Evolutionary conservation across 37 sponge, comb jelly and placozoan genomes (phyloP), one percentile per base, ranked within the genome.

Genomic region (Geodia barretti): DNA sequence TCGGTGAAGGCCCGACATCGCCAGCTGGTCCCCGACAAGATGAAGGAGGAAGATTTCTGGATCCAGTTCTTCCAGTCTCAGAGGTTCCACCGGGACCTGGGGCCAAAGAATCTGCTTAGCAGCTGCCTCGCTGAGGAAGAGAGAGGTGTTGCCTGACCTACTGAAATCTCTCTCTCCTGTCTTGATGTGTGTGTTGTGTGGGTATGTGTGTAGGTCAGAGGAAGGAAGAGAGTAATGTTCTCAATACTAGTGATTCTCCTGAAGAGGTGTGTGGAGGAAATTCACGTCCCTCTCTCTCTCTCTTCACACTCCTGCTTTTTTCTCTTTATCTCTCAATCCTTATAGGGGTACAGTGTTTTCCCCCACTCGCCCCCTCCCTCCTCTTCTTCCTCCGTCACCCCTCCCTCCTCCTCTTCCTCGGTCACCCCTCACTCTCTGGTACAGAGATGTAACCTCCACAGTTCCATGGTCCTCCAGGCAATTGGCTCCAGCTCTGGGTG

Each of bases 21-120:
- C 4, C n/a, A 7, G 3, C 33, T 2, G 23, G 8, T 21, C 3
- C 41, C 30, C 20, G 28, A 2, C 73, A 41, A 92, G 96, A 83
- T 96, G 91, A 77, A 74, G 0, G 96, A 96, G 40, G 65, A 80
- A 23, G 88, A 92, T 20, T 96, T 96, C 43, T 96, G 96, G 96
- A 64, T 62, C 3, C 77, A 77, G 83, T 96, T 96, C 68, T 96
- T 96, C 61, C 92, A 93, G 65, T 86, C 94, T 37, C 91, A 89
- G 4, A 68, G 86, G 39, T 93, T 96, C 43, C 96, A 96, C 39
- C 85, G 88, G 26, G 74, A 88, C 14, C 39, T 54, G n/a, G 34
- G 39, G 20, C 14, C 54, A 47, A 47, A 47, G 54, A 47, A 47
- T 14, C 54, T 47, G 7, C 54, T 47, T 7, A 43, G 72, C 0